A percentile compares a stretch with the other conserved stretches of the same genome.
Conservation (phyloP, 1,140 invertebrate genomes). For the Drosophila bipectinata region DNA sequence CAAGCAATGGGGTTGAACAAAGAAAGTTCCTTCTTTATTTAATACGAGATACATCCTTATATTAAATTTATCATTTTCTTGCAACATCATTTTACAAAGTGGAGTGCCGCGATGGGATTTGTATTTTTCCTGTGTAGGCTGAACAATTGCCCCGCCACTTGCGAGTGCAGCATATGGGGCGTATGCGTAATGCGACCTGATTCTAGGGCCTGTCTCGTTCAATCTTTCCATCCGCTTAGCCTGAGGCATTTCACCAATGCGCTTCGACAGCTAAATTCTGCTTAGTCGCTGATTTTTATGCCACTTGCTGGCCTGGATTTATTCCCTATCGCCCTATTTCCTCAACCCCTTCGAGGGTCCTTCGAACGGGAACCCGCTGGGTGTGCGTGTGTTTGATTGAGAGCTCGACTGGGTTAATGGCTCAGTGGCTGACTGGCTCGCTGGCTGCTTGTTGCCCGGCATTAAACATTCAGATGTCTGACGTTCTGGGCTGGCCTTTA, state of each 20-base stretch:
- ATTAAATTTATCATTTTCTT: background rate
- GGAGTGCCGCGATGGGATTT: background rate
- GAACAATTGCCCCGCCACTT: slow-evolving; percentile 22
- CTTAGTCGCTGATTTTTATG: slow-evolving; percentile 69
- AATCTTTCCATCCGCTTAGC: slow-evolving; percentile 67
- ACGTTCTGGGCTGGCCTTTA: slow-evolving; percentile 52
- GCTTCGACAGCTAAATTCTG: slow-evolving; percentile 69
- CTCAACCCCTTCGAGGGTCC: slow-evolving; percentile 20
- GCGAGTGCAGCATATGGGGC: slow-evolving; percentile 37
- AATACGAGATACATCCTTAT: background rate
- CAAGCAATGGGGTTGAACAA: slow-evolving; percentile 4
- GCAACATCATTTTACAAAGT: background rate
- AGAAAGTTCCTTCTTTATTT: background rate
- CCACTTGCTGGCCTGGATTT: slow-evolving; percentile 59
- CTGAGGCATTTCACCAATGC: slow-evolving; percentile 67
- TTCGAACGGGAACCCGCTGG: slow-evolving; percentile 25
- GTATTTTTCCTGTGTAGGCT: slow-evolving; percentile 3
- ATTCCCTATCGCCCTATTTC: slow-evolving; percentile 3
- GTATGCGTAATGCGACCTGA: slow-evolving; percentile 53
- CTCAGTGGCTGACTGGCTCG: slow-evolving; percentile 31
- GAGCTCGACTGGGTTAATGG: slow-evolving; percentile 51
- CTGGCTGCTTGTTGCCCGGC: slow-evolving; percentile 55
- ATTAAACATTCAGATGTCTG: slow-evolving; percentile 73
- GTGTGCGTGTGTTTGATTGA: slow-evolving; percentile 68
- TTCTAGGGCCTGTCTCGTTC: slow-evolving; percentile 38